Conservation (phyloP, 2,113 vertebrate species). For the Eptesicus fuscus region DNA sequence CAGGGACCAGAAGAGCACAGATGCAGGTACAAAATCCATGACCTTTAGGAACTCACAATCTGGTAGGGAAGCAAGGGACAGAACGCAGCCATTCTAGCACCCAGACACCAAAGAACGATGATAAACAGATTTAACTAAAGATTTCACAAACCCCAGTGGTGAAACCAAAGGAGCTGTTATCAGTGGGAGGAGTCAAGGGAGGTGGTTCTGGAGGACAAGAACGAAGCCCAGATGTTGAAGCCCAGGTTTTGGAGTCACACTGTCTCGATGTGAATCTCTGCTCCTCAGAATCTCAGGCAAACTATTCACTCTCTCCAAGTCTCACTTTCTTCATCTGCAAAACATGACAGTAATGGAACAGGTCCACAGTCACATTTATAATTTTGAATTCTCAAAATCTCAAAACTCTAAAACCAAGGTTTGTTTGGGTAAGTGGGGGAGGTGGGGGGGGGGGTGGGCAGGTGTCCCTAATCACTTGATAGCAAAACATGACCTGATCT, state of each 20-base stretch:
- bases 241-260: not conserved
- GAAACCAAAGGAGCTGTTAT: rapidly evolving
- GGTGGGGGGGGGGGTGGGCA: no score
- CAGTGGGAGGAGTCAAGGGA: not conserved
- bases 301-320: not conserved
- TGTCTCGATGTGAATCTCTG: not conserved
- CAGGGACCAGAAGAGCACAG: not conserved
- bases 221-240: not conserved
- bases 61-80: not conserved
- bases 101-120: not conserved
- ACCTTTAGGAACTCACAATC: not conserved
- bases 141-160: not conserved
- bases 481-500: not conserved
- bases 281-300: not conserved
- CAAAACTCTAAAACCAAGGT: not conserved
- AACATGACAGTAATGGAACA: not conserved
- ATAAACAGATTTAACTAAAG: no score
- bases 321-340: not conserved
- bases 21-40: not conserved
- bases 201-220: not conserved
- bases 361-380: not conserved
- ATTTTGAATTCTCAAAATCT: not conserved
- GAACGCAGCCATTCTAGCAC: not conserved
- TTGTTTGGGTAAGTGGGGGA: not conserved
- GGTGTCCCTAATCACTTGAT: not conserved